A percentile compares a stretch with the other conserved stretches of the same genome.
Evolutionary conservation across 1,140 invertebrate species (phyloP).

Genomic region (Agrilus planipennis): DNA sequence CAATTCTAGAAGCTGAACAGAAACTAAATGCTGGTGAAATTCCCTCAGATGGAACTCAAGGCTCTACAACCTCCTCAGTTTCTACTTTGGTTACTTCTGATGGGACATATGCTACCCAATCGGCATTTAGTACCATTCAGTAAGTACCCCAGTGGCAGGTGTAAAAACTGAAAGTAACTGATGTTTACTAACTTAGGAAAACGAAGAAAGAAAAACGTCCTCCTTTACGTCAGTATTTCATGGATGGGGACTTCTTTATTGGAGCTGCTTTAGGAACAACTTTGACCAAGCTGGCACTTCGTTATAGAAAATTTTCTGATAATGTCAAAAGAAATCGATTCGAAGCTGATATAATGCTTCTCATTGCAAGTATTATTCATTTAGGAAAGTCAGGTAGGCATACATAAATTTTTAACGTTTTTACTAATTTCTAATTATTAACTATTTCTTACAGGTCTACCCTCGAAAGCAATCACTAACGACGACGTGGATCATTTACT

Average conservation of each 20-base stretch:
- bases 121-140: conserved; percentile 77
- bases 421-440: too few species aligned
- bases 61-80: conserved; percentile 19
- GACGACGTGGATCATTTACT: conserved; percentile 88
- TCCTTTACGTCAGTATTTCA: conserved; percentile 73
- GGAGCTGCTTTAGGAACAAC: conserved; percentile 84
- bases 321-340: conserved; percentile 58
- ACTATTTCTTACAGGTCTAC: conserved; percentile 38
- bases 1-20: conserved; percentile 83
- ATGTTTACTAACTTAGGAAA: conserved; percentile 28
- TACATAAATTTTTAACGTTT: too few species aligned
- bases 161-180: conserved; percentile 1
- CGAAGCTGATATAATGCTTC: conserved; percentile 74
- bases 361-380: conserved; percentile 78
- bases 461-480: conserved; percentile 75
- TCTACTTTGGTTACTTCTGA: conserved; percentile 82
- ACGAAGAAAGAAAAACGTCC: conserved; percentile 62
- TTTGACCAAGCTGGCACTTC: conserved; percentile 78
- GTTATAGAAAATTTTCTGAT: conserved; percentile 46
- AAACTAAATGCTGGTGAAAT: conserved; percentile 55
- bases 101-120: conserved; percentile 97
- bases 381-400: conserved; percentile 61
- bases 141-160: conserved; percentile 32
- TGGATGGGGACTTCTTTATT: conserved; percentile 94
- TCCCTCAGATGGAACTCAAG: conserved; percentile 37